Evolutionary conservation across 92 coral and sea anemone species (phyloP), one percentile per base, ranked within the genome.

Genomic region (Parazoanthus atlanticus): DNA sequence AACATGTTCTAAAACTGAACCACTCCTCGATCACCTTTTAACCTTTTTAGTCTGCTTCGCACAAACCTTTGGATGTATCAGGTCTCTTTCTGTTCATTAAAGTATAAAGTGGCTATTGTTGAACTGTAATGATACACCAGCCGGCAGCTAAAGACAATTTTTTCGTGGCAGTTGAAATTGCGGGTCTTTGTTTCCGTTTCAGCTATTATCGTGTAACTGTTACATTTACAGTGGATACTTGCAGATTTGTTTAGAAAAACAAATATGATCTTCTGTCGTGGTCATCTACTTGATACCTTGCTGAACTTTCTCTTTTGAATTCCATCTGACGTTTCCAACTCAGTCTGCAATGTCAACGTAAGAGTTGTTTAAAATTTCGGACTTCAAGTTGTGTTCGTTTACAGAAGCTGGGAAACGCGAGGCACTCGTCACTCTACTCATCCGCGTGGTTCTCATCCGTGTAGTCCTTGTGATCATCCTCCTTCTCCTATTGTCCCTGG

Each of bases 381-480:
- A 80, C 85, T 61, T 19, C n/a, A n/a, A n/a, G n/a, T n/a, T n/a
- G n/a, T 93, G 33, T 85, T 31, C 47, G 25, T 64, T 79, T 84
- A 56, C 80, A 91, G 95, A 91, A 56, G 91, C 92, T 40, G 96
- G 94, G 65, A 75, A 88, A 67, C 74, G 93, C 13, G 81, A 85
- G 21, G 36, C 89, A 10, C n/a, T 86, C 94, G 33, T 94, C 96
- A 0, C 61, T 95, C 58, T 88, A 93, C 67, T 32, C 78, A 81
- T 86, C 94, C 6, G 90, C 98, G 0, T 95, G 98, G 98, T 95
- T 95, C 76, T 95, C 8, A 88, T 91, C n/a, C 49, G 43, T 40
- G 4, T 8, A 40, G 28, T 95, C 69, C 66, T 93, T 49, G 93
- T 88, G 15, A 91, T 95, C n/a, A 90, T 91, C 30, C 85, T 89